phyloP scores from a whole-genome alignment of 2,113 vertebrate genomes.

The Trogon melanurus region DNA sequence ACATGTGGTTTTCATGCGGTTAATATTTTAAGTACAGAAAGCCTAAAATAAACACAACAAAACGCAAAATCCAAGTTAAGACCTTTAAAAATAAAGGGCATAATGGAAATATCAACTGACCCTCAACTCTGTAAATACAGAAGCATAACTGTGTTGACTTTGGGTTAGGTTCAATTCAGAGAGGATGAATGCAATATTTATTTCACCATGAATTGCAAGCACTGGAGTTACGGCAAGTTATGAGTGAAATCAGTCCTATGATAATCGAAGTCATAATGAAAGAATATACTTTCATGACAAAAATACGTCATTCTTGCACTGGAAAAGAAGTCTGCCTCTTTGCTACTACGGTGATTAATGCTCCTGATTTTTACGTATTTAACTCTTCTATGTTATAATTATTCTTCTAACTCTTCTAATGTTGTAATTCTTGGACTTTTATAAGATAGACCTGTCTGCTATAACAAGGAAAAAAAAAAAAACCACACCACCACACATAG shows the following conservation, averaged over 20 bases:
- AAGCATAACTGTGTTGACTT: conserved; percentile 49
- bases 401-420: background rate
- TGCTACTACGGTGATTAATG: background rate
- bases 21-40: conserved; percentile 58
- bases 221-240: background rate
- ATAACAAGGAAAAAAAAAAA: background rate
- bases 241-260: conserved; percentile 17
- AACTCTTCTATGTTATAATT: background rate
- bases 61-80: conserved; percentile 34
- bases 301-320: background rate
- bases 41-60: conserved; percentile 27
- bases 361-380: background rate
- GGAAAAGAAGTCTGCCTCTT: background rate
- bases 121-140: conserved; percentile 51
- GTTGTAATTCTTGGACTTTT: background rate
- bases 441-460: background rate
- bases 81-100: conserved; percentile 56
- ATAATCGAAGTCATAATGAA: conserved; percentile 36
- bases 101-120: conserved; percentile 47
- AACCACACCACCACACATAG: accelerated
- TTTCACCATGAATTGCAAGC: conserved; percentile 33
- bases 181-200: conserved; percentile 44
- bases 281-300: background rate
- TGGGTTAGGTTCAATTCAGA: conserved; percentile 49
- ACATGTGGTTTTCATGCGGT: conserved; percentile 26